Evolutionary conservation across 2,113 vertebrate genomes (phyloP), one percentile per base, ranked within the genome.

Genomic region (Rhinichthys klamathensis): DNA sequence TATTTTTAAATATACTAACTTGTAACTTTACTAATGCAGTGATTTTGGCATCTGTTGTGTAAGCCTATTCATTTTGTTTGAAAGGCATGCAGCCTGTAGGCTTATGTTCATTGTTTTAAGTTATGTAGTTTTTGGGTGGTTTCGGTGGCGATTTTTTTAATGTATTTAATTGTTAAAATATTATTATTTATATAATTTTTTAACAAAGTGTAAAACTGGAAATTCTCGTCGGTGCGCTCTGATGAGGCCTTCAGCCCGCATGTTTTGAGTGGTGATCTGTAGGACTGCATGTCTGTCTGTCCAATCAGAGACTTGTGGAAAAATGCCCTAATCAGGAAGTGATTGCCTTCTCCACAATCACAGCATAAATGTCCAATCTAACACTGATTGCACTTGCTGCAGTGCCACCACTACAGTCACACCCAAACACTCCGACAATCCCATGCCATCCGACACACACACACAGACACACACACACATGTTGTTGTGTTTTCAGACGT

Each of bases 311-410:
- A 89, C 44, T 32, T 11, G 60, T 72, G 91, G 93, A 93, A 92
- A 93, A 93, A 93, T 93, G 93, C 91, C 92, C 92, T 95, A 96
- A 96, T 96, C 96, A 96, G 95, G 91, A 92, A 93, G 93, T 96
- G 96, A 96, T 96, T 94, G 96, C 93, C 93, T 95, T 96, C 96
- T 97, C 95, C 93, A 96, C 95, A 97, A 97, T 97, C 95, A 97
- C 94, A 94, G 94, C 95, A 95, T 95, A 94, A 95, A 96, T 92
- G 95, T 91, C 93, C 95, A 95, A 94, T 96, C 96, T 95, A 94
- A 87, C 92, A 93, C 93, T 96, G 96, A 96, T 96, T 96, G 94
- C 96, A 94, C 94, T 95, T 94, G 93, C 93, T 92, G 54, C 18
- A 56, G 54, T 56, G 93, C 54, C 27, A 41, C 38, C 38, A 51